A percentile compares a stretch with the other conserved stretches of the same genome.
Evolutionary conservation across 1,140 invertebrate genomes (phyloP).

Genomic region (Acromyrmex charruanus): DNA sequence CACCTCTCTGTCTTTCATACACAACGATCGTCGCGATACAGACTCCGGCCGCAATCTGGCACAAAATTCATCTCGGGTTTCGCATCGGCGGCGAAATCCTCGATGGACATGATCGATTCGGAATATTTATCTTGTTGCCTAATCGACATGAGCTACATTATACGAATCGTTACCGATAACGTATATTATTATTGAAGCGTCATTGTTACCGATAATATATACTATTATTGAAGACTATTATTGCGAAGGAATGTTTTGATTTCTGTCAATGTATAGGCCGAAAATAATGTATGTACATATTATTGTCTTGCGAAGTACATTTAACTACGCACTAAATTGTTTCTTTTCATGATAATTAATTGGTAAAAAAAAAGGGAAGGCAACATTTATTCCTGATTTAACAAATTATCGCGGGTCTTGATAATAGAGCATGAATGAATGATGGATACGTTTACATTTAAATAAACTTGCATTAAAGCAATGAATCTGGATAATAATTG

Average conservation of each 20-base stretch:
- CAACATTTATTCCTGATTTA: not conserved
- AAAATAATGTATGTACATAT: not conserved
- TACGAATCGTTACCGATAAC: not conserved
- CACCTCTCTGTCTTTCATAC: slow-evolving; percentile 3
- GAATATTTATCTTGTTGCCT: not conserved
- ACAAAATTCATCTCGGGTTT: not conserved
- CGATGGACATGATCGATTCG: not conserved
- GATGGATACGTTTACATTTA: not conserved
- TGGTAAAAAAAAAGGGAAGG: not conserved
- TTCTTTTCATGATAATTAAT: not conserved
- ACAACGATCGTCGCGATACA: slow-evolving; percentile 54
- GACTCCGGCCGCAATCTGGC: slow-evolving; percentile 20
- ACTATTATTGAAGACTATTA: not conserved
- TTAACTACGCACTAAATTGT: not conserved
- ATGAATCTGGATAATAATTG: not conserved
- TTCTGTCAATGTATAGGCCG: not conserved
- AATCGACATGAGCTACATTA: not conserved
- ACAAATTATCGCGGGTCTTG: not conserved
- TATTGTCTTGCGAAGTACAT: slow-evolving; percentile 4
- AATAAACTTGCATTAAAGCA: slow-evolving; percentile 17
- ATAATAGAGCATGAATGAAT: not conserved
- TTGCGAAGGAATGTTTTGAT: slow-evolving; percentile 9
- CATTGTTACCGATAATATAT: not conserved
- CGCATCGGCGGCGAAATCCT: slow-evolving; percentile 1
- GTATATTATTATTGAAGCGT: too few relatives aligned